Percentiles rank a stretch among this genome's conserved stretches.
These are phyloP conservation scores for Enteromius radiatus DNA, from an alignment of 2,797 vertebrate genomes.

Conservation along the genomic window DNA sequence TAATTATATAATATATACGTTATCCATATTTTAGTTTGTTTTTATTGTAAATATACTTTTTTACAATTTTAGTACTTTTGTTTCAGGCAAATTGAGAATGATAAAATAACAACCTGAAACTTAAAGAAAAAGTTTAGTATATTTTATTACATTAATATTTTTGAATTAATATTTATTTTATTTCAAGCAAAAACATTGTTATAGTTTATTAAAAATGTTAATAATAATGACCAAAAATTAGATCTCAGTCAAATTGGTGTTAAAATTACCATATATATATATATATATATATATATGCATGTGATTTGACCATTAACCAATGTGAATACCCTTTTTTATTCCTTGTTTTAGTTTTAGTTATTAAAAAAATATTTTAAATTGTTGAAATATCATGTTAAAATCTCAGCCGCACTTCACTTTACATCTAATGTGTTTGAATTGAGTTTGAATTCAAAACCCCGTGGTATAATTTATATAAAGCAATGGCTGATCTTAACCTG, in stretches of 20 bases:
- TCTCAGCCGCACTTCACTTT: neutral
- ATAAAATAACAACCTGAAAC: neutral
- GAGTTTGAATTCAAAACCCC: neutral
- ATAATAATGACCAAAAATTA: neutral
- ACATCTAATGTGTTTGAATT: neutral
- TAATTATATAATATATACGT: no score
- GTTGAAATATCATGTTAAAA: no score
- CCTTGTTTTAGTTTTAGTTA: no score
- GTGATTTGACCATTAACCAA: no score
- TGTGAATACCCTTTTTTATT: no score
- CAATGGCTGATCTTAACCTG: conserved; percentile 79
- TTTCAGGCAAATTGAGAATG: neutral
- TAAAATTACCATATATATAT: neutral
- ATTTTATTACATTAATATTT: neutral
- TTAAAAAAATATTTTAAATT: no score
- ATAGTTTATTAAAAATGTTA: neutral
- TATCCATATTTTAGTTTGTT: neutral
- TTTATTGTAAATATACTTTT: neutral
- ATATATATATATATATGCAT: neutral
- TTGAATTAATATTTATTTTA: neutral
- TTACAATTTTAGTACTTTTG: neutral
- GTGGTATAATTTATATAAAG: neutral
- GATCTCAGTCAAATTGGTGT: neutral
- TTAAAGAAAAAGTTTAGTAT: neutral
- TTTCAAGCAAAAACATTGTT: neutral